Conservation (phyloP, 1,140 invertebrate species). For the Apolygus lucorum region DNA sequence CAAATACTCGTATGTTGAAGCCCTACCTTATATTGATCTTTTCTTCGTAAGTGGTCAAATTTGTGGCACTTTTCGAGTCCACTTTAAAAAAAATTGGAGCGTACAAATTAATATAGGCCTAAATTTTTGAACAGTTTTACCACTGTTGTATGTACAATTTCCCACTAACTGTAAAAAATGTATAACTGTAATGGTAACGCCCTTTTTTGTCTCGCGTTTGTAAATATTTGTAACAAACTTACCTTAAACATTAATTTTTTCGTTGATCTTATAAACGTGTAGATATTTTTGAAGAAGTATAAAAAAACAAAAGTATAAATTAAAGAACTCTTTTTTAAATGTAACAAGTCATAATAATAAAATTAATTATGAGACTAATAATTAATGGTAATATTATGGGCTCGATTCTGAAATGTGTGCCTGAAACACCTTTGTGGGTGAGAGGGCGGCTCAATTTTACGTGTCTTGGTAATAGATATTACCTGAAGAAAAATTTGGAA, state of each 20-base stretch:
- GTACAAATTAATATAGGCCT: slow-evolving; percentile 34
- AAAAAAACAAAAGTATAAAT: background rate
- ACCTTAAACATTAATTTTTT: background rate
- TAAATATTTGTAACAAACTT: background rate
- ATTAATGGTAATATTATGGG: slow-evolving; percentile 28
- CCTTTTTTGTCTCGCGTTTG: background rate
- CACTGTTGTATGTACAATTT: slow-evolving; percentile 23
- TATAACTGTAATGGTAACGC: slow-evolving; percentile 14
- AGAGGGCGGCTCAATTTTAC: background rate
- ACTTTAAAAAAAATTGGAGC: slow-evolving; percentile 13
- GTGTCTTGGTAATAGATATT: too few species aligned
- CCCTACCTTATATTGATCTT: too few species aligned
- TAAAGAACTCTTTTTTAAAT: slow-evolving; percentile 21
- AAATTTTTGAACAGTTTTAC: slow-evolving; percentile 20
- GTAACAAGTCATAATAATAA: slow-evolving; percentile 21
- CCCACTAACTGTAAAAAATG: slow-evolving; percentile 22
- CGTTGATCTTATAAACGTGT: slow-evolving; percentile 7
- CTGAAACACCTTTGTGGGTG: background rate
- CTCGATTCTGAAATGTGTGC: slow-evolving; percentile 15
- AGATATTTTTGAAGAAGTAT: background rate
- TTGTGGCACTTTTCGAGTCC: too few species aligned
- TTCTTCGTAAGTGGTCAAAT: too few species aligned
- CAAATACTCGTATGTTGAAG: too few species aligned
- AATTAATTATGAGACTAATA: slow-evolving; percentile 26
- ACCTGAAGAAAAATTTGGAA: too few species aligned